Conservation (phyloP, 2,113 vertebrate species). For the Chitala chitala region DNA sequence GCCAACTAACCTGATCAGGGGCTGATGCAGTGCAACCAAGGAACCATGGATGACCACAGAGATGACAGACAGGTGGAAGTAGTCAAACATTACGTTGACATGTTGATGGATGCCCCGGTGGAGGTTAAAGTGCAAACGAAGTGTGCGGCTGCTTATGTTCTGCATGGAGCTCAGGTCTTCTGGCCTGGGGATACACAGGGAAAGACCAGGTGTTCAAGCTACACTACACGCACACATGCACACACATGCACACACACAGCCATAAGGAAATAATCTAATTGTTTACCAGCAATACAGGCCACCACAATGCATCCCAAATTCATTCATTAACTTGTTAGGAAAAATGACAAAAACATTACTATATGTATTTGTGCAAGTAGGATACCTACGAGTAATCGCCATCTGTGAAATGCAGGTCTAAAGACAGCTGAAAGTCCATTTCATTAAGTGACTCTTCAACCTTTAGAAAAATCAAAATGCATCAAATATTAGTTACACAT, state of each 20-base stretch:
- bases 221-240: neutral
- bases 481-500: neutral
- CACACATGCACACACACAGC: neutral
- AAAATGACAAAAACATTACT: too few species aligned
- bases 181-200: conserved; percentile 57
- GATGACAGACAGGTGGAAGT: conserved; percentile 95
- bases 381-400: conserved; percentile 93
- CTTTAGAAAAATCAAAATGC: conserved; percentile 55
- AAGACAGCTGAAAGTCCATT: conserved; percentile 85
- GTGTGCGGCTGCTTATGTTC: conserved; percentile 87
- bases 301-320: too few species aligned
- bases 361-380: neutral
- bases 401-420: conserved; percentile 95
- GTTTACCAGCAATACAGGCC: too few species aligned
- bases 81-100: conserved; percentile 97
- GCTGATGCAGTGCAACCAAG: conserved; percentile 93
- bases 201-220: neutral
- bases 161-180: conserved; percentile 85
- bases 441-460: conserved; percentile 93
- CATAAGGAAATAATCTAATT: neutral
- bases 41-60: conserved; percentile 89
- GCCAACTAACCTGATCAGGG: conserved; percentile 82
- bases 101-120: conserved; percentile 94
- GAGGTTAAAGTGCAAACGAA: conserved; percentile 94
- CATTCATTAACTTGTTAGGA: too few species aligned